Base-by-base conservation (phyloP, 2,797 vertebrate genomes). In the Australoheros facetus region DNA sequence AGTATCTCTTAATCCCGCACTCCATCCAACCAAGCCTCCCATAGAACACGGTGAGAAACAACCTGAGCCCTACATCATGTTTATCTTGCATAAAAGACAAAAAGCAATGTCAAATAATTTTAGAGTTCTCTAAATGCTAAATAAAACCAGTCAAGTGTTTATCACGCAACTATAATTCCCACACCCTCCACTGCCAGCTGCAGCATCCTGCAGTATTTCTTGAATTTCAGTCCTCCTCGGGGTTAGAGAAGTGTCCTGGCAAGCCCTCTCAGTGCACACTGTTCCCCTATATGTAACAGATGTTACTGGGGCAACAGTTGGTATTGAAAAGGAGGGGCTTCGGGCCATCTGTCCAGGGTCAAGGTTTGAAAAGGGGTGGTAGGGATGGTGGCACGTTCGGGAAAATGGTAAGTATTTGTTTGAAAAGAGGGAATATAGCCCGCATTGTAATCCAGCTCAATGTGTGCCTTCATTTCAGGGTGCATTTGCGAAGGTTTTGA, bases 251-350 rank as follows among this genome's bases (percentile, higher is more conserved):
- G 80, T 83, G 82, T 86, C 87, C 89, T 81, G 75, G 87, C 59
- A 85, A 90, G 90, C 77, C 79, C 71, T 80, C 83, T 81, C 71
- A 45, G 85, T 32, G 78, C 80, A 82, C 91, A 85, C 84, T 83
- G 74, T 86, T 86, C 88, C 80, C 66, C 89, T 90, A 88, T 88
- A 89, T 92, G 94, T 94, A 94, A 96, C 96, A 96, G 96, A 96
- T 96, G 96, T 95, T 95, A 94, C 89, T 91, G 90, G 90, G 95
- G 94, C 96, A 96, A 96, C 96, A 96, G 96, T 96, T 96, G 95
- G 95, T 95, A 95, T 90, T 91, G 91, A 91, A 91, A 78, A 91
- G 96, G 95, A 93, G 95, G 95, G 94, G 94, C 93, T 94, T 92
- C 83, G 89, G 90, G 92, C 96, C 96, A 96, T 96, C 96, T 96